Base-by-base conservation (phyloP, 2,113 vertebrate species). In the Pundamilia nyererei region DNA sequence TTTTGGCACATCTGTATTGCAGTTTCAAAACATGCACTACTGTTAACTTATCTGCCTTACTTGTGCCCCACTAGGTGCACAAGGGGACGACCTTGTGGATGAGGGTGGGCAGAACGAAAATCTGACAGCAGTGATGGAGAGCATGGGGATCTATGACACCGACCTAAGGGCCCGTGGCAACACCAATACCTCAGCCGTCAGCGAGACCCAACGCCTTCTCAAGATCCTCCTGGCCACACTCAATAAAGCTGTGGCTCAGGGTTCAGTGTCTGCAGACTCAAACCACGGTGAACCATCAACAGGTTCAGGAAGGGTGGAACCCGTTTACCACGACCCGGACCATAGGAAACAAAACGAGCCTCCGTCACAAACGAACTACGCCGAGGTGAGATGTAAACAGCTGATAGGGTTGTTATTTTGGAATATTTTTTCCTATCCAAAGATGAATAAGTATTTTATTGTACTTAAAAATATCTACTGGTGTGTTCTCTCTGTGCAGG, bases 81-180 rank as follows among this genome's bases (percentile, higher is more conserved):
- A 68, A 40, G 86, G 68, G 3, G 89, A 92, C 4, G 94, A 94
- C 40, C 31, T 86, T 1, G 80, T 54, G 15, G 92, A 93, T 3
- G 94, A 94, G 31, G 82, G 65, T 7, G 91, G 82, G 24, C 94
- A 96, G 83, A 95, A 89, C 0, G 90, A 96, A 56, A 95, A 95
- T 53, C 24, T 96, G 93, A 96, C 95, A 35, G 96, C 96, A 29
- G n/a, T 97, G 58, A 97, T 97, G 86, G 95, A 97, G 89, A 95
- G 93, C 86, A 96, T 97, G 83, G 96, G 96, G 38, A 96, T 97
- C 87, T 97, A 95, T 6, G 97, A 98, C 87, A 95, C 96, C 14
- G 98, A 98, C 83, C 90, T 98, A 90, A 93, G 95, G 55, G 90
- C 94, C 9, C 93, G 87, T 13, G 84, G 86, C 40, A 93, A 87